phyloP scores from a whole-genome alignment of 2,888 invertebrate genomes.

The Xylocampa areola region DNA sequence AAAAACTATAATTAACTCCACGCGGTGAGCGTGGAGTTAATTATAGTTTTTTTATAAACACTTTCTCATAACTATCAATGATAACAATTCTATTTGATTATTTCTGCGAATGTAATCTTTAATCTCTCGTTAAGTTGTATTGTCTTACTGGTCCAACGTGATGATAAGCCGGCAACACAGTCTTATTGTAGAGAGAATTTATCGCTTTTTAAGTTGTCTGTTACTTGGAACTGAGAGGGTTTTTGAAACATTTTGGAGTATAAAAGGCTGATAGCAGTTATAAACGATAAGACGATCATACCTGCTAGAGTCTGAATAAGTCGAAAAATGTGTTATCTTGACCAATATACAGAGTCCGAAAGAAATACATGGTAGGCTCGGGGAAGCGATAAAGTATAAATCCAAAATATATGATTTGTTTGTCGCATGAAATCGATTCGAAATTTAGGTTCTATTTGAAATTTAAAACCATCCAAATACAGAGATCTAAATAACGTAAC shows the following conservation, averaged over 20 bases:
- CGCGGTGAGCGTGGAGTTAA: too few species aligned
- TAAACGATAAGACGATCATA: too few species aligned
- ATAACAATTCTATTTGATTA: conserved; percentile 14
- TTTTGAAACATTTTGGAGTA: conserved; percentile 20
- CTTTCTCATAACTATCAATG: neutral
- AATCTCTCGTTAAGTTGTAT: conserved; percentile 16
- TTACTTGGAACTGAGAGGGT: conserved; percentile 14
- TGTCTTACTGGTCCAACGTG: conserved; percentile 15
- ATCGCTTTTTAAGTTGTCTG: conserved; percentile 7
- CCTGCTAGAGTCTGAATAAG: too few species aligned
- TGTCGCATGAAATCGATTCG: too few species aligned
- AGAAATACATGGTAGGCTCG: too few species aligned
- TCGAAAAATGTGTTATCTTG: too few species aligned
- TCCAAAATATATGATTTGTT: too few species aligned
- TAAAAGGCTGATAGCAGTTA: conserved; percentile 6
- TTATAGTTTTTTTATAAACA: too few species aligned
- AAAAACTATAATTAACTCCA: conserved; percentile 4
- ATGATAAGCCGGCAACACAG: conserved; percentile 4
- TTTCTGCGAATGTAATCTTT: conserved; percentile 30
- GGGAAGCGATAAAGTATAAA: too few species aligned
- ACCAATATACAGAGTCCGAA: too few species aligned
- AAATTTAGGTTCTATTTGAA: too few species aligned
- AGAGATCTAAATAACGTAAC: neutral
- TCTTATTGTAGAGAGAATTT: conserved; percentile 15
- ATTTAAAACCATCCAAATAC: too few species aligned